Base-by-base conservation (phyloP, 2,113 vertebrate species). In the Psittacula cyanocephala region DNA sequence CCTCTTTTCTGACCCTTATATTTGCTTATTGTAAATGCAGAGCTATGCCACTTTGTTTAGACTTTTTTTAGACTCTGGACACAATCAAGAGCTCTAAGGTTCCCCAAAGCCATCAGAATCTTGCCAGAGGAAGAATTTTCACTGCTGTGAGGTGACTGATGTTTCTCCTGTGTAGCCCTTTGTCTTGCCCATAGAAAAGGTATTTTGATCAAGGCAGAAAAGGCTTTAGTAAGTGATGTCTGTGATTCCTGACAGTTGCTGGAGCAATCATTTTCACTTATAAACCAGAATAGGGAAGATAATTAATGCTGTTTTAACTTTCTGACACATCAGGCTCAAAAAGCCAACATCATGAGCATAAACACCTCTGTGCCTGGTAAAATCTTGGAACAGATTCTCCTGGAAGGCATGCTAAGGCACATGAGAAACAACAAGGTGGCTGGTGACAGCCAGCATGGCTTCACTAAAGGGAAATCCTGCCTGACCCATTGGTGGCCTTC, bases 121-220 rank as follows among this genome's bases (percentile, higher is more conserved):
- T 25, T 79, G 43, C 29, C 15, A 33, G 29, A 59, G 25, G 53
- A 83, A 91, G 9, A 59, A 52, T n/a, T 69, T 46, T 35, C 37
- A 23, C 3, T 74, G 50, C 55, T 69, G 43, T 49, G 33, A 69
- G 37, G 17, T 43, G 63, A 25, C 18, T 75, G 50, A 50, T 57
- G 7, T 63, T 74, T 16, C 13, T 70, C 10, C 11, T 46, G 3
- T 60, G 29, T 52, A 47, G 49, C 18, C n/a, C 14, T 59, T 9
- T 17, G 7, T 47, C 39, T 65, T 70, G 37, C 35, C 33, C 7
- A 10, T 31, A 33, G 33, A 35, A 57, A 49, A 64, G 33, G 18
- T 1, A 0, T 63, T 82, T 72, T 59, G 33, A 33, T 22, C 1
- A 4, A 74, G 49, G 25, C 3, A 0, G 47, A 69, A 46, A 5